Base-by-base conservation (phyloP, 2,888 invertebrate genomes). In the Atrina japonica region DNA sequence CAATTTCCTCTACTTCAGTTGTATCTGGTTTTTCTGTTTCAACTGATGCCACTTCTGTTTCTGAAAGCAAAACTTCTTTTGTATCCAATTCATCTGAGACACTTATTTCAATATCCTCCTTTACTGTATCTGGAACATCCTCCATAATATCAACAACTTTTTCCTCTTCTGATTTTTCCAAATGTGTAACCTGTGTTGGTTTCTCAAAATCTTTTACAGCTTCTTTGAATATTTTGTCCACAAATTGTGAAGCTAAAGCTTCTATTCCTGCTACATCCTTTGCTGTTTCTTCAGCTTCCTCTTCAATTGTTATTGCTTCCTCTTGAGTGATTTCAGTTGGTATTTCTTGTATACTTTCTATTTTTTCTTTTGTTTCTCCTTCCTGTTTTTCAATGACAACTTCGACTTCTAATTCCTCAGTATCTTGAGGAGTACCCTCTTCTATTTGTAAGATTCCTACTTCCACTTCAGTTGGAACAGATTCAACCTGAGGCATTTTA, bases 291-390 rank as follows among this genome's bases (percentile, higher is more conserved):
- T 43, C 23, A 25, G 41, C 41, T 27, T 18, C 49, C 21, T 61
- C 61, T 30, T 61, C 66, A 45, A 23, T 16, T 45, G 43, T 18
- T 29, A 41, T 55, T 18, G 18, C 29, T 23, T 50, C 43, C 25
- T 55, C 45, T 27, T 14, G n/a, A 65, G 21, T 21, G 23, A 40
- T 25, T 29, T 23, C 47, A 21, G 53, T 25, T 45, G 29, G 43
- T 43, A 27, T 18, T 45, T 59, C 43, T n/a, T 55, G 41, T n/a
- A 25, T 16, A 11, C 29, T 64, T 70, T 77, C 75, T 45, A 53
- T 47, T 11, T 52, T 61, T 65, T 80, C 78, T 66, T 73, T 73
- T 30, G 45, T 52, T 45, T 73, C 66, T 55, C 73, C 64, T 14
- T 70, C 64, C 55, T 61, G 60, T 53, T 64, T 43, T 63, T 66